Evolutionary conservation across 64 coral and sea anemone genomes (phyloP).

Genomic region (Catalaphyllia jardinei): DNA sequence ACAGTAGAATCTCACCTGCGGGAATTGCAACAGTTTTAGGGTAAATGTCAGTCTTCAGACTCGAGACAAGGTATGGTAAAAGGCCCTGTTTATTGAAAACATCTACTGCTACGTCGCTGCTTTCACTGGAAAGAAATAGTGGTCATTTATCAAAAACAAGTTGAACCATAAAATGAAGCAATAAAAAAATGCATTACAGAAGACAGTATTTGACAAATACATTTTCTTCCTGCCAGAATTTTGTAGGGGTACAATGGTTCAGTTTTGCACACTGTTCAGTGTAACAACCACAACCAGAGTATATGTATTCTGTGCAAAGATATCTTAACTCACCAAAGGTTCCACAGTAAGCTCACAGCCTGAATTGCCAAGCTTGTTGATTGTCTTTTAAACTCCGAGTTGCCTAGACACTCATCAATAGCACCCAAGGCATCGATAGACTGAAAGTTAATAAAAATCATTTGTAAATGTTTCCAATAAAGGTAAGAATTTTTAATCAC

Average conservation of each 20-base stretch:
- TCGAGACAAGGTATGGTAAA: constrained; percentile 65
- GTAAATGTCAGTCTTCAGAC: constrained; percentile 72
- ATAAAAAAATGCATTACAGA: no score
- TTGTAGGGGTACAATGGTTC: neutral
- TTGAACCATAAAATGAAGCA: no score
- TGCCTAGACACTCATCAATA: constrained; percentile 17
- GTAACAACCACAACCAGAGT: neutral
- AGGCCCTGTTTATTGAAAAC: constrained; percentile 80
- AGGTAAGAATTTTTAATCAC: no score
- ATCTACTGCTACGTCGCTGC: constrained; percentile 79
- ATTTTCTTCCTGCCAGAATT: neutral
- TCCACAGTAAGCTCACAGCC: constrained; percentile 84
- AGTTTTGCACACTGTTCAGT: neutral
- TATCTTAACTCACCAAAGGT: constrained; percentile 73
- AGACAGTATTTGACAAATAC: neutral
- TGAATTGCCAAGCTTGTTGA: constrained; percentile 75
- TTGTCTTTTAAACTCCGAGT: constrained; percentile 49
- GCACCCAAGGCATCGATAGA: constrained; percentile 61
- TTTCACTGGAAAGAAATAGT: constrained; percentile 52
- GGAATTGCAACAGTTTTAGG: constrained; percentile 73
- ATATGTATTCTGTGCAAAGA: neutral
- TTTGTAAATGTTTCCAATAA: no score
- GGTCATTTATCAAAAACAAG: no score
- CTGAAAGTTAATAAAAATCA: constrained; percentile 29
- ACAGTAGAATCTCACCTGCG: constrained; percentile 52